A percentile compares a stretch with the other conserved stretches of the same genome.
These are phyloP conservation scores for Cynopterus brachyotis DNA, from an alignment of 2,113 vertebrate genomes.

Conservation along the genomic window DNA sequence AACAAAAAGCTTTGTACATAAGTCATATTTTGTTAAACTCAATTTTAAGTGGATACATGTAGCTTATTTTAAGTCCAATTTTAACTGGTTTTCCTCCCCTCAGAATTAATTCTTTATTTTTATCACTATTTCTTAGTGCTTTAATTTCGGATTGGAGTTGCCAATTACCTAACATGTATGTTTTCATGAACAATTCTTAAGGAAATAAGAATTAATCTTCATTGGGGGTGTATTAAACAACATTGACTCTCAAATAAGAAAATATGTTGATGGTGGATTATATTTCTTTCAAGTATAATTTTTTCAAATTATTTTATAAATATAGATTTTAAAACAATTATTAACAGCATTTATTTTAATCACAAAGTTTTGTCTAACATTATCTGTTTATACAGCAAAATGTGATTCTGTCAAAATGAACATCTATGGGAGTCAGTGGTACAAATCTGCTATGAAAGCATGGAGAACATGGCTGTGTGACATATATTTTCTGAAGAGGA, in stretches of 20 bases:
- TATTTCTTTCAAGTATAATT: not conserved
- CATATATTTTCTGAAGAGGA: not conserved
- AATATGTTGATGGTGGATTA: not conserved
- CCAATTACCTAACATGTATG: not conserved
- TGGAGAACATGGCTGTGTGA: not conserved
- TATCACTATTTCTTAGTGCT: not conserved
- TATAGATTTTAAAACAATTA: not conserved
- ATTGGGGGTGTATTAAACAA: not conserved
- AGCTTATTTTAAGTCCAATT: constrained; percentile 13
- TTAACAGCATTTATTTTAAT: not conserved
- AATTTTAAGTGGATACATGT: not conserved
- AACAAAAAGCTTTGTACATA: constrained; percentile 40
- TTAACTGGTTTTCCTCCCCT: not conserved
- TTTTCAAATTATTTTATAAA: not conserved
- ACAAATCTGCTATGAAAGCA: not conserved
- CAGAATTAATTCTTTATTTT: not conserved
- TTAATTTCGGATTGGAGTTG: constrained; percentile 32
- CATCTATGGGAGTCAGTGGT: not conserved
- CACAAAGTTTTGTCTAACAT: not conserved
- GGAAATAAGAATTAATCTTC: not conserved
- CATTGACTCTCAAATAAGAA: not conserved
- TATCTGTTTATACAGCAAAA: not conserved
- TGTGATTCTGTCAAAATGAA: not conserved
- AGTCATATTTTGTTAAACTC: constrained; percentile 62
- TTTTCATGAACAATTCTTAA: constrained; percentile 32